These are phyloP conservation scores for Apaloderma vittatum DNA, from an alignment of 2,113 vertebrate genomes.

Conservation along the genomic window DNA sequence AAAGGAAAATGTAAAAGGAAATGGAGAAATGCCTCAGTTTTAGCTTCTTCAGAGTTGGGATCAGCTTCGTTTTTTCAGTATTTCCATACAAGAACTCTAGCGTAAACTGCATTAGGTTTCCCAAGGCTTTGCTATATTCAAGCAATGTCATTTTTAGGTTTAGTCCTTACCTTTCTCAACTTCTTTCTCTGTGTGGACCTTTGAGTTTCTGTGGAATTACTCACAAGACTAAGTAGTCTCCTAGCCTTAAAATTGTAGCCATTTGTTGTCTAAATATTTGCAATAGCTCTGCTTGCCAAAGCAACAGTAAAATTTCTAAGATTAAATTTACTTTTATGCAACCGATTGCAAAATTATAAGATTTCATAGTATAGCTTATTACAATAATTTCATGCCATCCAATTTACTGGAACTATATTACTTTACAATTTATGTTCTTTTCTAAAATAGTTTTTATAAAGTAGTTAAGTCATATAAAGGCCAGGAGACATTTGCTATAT, in stretches of 20 bases:
- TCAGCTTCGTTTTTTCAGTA: background rate
- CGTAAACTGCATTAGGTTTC: background rate
- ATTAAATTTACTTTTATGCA: background rate
- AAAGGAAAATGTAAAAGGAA: background rate
- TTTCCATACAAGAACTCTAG: background rate
- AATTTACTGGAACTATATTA: conserved; percentile 2
- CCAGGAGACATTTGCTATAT: conserved; percentile 10
- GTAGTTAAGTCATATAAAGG: background rate
- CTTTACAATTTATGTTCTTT: background rate
- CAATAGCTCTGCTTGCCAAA: background rate
- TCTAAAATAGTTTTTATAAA: conserved; percentile 35
- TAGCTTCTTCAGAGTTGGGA: background rate
- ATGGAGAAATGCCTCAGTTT: background rate
- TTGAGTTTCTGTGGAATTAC: background rate
- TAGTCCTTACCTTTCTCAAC: background rate
- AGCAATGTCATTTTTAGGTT: background rate
- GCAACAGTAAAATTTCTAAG: background rate
- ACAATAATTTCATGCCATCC: background rate
- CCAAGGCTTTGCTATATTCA: background rate
- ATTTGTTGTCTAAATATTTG: background rate
- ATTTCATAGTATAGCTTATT: background rate
- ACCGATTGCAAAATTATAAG: background rate
- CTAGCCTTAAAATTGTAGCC: background rate
- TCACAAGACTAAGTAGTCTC: background rate
- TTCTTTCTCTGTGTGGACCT: background rate